Percentiles rank a stretch among this genome's conserved stretches.
Conservation (phyloP, 2,113 vertebrate species). For the Isichthys henryi region DNA sequence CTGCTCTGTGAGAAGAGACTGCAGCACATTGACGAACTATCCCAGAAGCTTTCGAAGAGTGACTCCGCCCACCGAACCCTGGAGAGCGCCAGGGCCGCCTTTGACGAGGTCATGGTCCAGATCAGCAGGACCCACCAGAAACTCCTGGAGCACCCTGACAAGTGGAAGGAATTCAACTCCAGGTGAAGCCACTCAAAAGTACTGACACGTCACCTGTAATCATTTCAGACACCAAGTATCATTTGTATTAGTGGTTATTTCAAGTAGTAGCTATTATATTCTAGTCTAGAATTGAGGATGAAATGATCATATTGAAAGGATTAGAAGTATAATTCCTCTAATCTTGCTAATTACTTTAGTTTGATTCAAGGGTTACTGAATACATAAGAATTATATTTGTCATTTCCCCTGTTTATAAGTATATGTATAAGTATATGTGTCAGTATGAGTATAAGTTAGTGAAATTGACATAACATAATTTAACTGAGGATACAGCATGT, state of each 20-base stretch:
- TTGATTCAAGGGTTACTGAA: background rate
- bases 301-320: background rate
- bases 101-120: constrained; percentile 69
- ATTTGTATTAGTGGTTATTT: background rate
- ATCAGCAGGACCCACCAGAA: constrained; percentile 66
- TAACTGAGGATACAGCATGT: background rate
- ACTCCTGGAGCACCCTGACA: constrained; percentile 73
- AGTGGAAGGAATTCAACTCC: constrained; percentile 78
- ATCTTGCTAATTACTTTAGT: background rate
- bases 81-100: constrained; percentile 55
- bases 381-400: background rate
- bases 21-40: constrained; percentile 83
- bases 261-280: background rate
- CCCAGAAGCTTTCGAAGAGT: constrained; percentile 73
- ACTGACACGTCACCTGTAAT: background rate
- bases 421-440: background rate
- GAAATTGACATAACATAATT: background rate
- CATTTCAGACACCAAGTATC: background rate
- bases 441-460: background rate
- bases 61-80: constrained; percentile 65
- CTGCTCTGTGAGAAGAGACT: constrained; percentile 82
- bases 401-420: background rate
- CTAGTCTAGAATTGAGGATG: background rate
- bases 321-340: background rate
- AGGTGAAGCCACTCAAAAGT: constrained; percentile 54